Evolutionary conservation across 2,888 invertebrate species (phyloP), one percentile per base, ranked within the genome.

Genomic region (Archips crataeganus): DNA sequence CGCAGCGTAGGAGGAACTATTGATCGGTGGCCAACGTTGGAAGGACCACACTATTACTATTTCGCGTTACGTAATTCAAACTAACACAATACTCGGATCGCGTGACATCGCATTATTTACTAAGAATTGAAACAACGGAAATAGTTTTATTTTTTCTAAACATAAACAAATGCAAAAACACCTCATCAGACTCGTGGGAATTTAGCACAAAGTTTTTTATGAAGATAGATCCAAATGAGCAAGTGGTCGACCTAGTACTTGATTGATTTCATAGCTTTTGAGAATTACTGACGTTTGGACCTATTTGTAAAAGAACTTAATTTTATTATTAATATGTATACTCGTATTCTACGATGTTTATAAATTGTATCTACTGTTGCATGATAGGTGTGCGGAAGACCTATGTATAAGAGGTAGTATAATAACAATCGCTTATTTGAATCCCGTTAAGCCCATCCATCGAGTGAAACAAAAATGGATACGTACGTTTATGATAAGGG

Each of bases 111-210:
- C 76, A 75, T 77, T 77, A 76, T 83, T 80, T 78, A 77, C 77
- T 70, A 74, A 64, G 67, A 76, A 71, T 70, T 78, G 77, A 78
- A 80, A 78, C 78, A 79, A 73, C 84, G 85, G 87, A 86, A 83
- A 86, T 81, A 80, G 75, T 79, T 79, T 79, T 82, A 39, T 80
- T 45, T 75, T 79, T 75, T 72, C n/a, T 75, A 63, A 47, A 57
- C 32, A 54, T 68, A 75, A 81, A 81, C 77, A 80, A 80, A 82
- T 81, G 79, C 77, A 86, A 84, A 82, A 83, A 82, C 77, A 76
- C 23, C 65, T 57, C 47, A 79, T 79, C 75, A 79, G 82, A 83
- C 81, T 82, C 83, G 79, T 85, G 84, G 81, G 84, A 85, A 85
- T 75, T 75, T 67, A 65, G 69, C 73, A 72, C 75, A 74, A 74